Conservation (phyloP, 2,113 vertebrate genomes). For the Phoenicopterus ruber region DNA sequence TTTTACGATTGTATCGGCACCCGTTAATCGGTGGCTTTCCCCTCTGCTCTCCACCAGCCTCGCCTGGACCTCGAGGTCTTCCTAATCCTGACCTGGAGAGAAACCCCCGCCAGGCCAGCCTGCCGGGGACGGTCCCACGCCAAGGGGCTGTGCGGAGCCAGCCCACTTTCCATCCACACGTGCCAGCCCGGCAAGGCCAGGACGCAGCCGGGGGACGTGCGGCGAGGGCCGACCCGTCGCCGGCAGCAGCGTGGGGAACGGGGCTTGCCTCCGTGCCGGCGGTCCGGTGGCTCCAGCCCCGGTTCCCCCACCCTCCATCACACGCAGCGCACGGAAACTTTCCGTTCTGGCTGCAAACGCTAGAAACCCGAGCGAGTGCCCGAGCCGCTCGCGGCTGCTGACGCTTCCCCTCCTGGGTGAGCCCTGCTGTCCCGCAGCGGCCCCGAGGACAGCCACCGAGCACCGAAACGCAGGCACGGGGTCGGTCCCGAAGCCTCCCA, state of each 20-base stretch:
- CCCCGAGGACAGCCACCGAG: not conserved
- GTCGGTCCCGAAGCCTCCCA: not conserved
- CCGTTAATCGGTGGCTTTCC: not conserved
- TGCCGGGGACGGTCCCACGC: not conserved
- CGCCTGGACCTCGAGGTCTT: not conserved
- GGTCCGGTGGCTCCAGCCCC: not conserved
- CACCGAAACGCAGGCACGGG: not conserved
- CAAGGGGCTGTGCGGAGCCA: not conserved
- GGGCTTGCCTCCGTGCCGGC: not conserved
- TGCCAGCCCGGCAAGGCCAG: not conserved
- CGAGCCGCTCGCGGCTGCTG: not conserved
- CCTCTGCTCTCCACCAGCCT: not conserved
- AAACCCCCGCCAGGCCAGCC: not conserved
- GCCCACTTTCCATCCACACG: not conserved
- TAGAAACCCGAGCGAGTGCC: not conserved
- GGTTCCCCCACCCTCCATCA: not conserved
- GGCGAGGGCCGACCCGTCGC: fast-evolving
- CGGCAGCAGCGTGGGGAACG: not conserved
- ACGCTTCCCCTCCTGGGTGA: too few relatives aligned
- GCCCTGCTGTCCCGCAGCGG: not conserved
- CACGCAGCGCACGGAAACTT: not conserved
- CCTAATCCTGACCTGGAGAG: not conserved
- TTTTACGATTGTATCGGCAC: not conserved
- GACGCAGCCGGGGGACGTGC: not conserved
- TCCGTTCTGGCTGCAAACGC: not conserved